A percentile compares a stretch with the other conserved stretches of the same genome.
Evolutionary conservation across 2,888 invertebrate species (phyloP).

Genomic region (Eilema griseolum): DNA sequence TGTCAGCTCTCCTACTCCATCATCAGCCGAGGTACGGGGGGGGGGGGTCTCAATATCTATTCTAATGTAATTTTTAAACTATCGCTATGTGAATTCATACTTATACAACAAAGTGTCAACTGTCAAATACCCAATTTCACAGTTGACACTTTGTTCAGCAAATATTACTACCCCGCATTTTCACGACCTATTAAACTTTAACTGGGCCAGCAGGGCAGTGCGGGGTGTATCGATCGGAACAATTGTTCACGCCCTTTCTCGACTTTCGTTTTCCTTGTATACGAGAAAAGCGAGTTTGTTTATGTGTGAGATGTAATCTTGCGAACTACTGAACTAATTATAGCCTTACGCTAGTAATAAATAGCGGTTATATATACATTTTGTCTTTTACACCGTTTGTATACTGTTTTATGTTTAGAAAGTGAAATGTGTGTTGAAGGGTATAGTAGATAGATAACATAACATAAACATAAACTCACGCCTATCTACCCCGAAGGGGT

Average conservation of each 20-base stretch:
- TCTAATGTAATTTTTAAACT: no score
- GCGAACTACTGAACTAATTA: conserved; percentile 7
- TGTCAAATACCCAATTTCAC: conserved; percentile 44
- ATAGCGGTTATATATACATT: not conserved
- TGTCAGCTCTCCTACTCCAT: no score
- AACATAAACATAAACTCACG: no score
- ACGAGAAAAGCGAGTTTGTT: not conserved
- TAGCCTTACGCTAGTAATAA: not conserved
- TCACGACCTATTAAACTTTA: conserved; percentile 35
- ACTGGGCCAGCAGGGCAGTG: conserved; percentile 36
- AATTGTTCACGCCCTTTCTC: conserved; percentile 20
- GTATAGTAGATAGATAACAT: no score
- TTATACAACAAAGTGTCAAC: no score
- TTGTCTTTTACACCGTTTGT: not conserved
- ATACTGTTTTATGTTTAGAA: not conserved
- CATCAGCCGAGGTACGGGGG: no score
- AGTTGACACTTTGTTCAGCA: conserved; percentile 17
- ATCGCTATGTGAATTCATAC: no score
- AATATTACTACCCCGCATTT: conserved; percentile 28
- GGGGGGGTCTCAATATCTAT: no score
- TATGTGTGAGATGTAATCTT: not conserved
- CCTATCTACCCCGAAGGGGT: no score
- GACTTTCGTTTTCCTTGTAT: not conserved
- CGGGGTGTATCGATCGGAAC: conserved; percentile 27
- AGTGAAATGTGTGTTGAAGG: not conserved